phyloP scores from a whole-genome alignment of 2,888 invertebrate species.

The Hymenopus coronatus region DNA sequence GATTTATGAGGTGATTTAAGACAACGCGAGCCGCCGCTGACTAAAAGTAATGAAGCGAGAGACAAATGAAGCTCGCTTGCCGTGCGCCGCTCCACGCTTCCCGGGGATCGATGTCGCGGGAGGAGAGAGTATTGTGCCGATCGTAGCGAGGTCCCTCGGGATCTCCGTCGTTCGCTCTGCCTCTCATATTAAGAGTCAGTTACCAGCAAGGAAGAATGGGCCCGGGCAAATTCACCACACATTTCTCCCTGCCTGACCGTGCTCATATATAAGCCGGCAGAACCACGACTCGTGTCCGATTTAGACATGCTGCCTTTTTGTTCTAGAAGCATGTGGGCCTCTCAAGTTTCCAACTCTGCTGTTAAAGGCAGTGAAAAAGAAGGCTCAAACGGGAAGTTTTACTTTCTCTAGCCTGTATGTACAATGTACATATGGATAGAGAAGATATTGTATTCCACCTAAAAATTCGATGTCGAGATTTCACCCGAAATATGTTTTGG shows the following conservation, averaged over 20 bases:
- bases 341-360: too few species aligned
- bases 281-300: too few species aligned
- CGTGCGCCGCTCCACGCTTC: background rate
- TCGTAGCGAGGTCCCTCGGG: background rate
- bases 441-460: too few species aligned
- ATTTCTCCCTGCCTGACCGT: background rate
- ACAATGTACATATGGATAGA: too few species aligned
- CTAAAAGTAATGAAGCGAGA: background rate
- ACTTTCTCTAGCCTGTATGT: too few species aligned
- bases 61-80: background rate
- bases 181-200: background rate
- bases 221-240: background rate
- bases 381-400: too few species aligned
- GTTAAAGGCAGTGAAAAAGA: too few species aligned
- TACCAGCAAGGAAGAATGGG: background rate
- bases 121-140: background rate
- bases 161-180: background rate
- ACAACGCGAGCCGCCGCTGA: background rate
- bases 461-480: too few species aligned
- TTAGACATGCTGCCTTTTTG: too few species aligned
- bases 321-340: too few species aligned
- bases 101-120: slow-evolving; percentile 13
- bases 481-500: too few species aligned
- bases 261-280: background rate
- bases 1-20: too few species aligned